Conservation (phyloP, 2,797 vertebrate species). For the Myiotriccus ornatus region DNA sequence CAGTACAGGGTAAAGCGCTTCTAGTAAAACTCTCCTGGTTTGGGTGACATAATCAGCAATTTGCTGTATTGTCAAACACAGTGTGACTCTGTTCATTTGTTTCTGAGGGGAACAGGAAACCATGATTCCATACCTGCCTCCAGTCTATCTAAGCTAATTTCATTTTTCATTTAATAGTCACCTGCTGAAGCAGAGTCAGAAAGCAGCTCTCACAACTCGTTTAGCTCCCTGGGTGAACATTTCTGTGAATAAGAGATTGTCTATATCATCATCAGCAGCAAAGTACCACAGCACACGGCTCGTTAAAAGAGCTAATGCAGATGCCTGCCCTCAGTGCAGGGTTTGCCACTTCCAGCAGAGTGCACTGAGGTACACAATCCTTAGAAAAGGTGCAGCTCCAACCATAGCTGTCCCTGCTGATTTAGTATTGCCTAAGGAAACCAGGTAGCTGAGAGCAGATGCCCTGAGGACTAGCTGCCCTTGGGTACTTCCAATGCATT, state of each 20-base stretch:
- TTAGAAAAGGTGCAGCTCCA: background rate
- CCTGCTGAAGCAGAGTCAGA: background rate
- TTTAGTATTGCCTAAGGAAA: background rate
- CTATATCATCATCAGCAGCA: background rate
- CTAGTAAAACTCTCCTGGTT: background rate
- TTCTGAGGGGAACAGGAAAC: background rate
- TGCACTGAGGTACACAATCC: background rate
- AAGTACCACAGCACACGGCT: background rate
- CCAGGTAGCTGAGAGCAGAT: rapidly evolving
- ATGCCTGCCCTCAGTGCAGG: rapidly evolving
- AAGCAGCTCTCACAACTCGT: background rate
- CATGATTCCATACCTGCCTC: background rate
- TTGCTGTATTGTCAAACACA: background rate
- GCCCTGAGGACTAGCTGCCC: background rate
- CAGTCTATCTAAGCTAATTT: background rate
- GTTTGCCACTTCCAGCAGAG: background rate
- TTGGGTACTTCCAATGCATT: background rate
- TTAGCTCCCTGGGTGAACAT: background rate
- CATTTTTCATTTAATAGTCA: background rate
- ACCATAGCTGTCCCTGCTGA: background rate
- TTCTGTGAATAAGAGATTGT: background rate
- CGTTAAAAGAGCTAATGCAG: background rate
- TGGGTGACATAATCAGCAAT: background rate
- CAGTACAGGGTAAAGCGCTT: background rate
- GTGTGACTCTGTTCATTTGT: rapidly evolving